Base-by-base conservation (phyloP, 2,888 invertebrate genomes). In the Tricholauxania praeusta region DNA sequence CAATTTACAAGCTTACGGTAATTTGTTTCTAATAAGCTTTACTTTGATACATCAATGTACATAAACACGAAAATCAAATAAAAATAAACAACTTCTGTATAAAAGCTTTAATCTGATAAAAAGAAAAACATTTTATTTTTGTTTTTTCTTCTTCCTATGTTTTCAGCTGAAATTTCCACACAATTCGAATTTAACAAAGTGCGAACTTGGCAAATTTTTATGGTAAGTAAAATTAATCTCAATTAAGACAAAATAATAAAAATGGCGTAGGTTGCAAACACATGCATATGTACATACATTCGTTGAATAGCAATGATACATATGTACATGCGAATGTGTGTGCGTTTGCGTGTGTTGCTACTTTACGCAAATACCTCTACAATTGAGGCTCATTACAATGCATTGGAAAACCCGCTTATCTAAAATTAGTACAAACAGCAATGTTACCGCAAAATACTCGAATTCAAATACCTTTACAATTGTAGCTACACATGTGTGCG, bases 371-470 rank as follows among this genome's bases (percentile, higher is more conserved):
- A 39, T 39, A 55, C 39, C 39, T 10, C 10, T 39, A 39, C 39
- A 39, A 39, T 48, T n/a, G 64, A n/a, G 47, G 48, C 67, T 55
- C 47, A 67, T 67, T 67, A 19, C 10, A 55, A 67, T 67, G 67
- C 67, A 55, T 67, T 17, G 57, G 39, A 55, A 55, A 48, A 55
- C 28, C 7, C 39, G n/a, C 14, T 39, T 67, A 55, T 67, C 67
- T 67, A 32, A 53, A 67, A 55, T 55, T 47, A 55, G 55, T 19
- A 55, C 12, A 60, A 60, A 14, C 60, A 4, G 7, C 8, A 55
- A 67, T 55, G 17, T 15, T 47, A 22, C 47, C 57, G 55, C 47
- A 67, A 67, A 55, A 19, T 32, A 22, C 63, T 14, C 12, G n/a
- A 51, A 52, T 51, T 64, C 51, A 39, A 39, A 39, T 39, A 39